Evolutionary conservation across 2,888 invertebrate genomes (phyloP).

Genomic region (Dicranocentrus wangi): DNA sequence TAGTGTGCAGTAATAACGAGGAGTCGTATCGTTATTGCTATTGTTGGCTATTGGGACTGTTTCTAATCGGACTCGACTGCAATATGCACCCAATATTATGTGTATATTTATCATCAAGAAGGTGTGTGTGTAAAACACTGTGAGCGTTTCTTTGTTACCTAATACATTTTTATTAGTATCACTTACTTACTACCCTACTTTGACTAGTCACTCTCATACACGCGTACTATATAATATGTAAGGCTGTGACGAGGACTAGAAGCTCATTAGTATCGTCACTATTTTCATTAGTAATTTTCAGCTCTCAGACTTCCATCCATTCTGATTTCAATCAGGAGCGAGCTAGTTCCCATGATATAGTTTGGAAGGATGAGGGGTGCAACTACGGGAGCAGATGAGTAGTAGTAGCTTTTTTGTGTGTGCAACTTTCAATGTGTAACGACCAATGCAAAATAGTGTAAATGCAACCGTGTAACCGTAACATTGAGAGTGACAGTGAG

Average conservation of each 20-base stretch:
- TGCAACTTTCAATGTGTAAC: too few species aligned
- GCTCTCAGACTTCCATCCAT: slow-evolving; percentile 38
- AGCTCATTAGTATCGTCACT: slow-evolving; percentile 38
- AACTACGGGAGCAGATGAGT: not conserved
- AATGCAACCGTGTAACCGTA: too few species aligned
- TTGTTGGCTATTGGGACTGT: slow-evolving; percentile 8
- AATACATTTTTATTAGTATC: slow-evolving; percentile 41
- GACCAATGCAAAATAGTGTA: too few species aligned
- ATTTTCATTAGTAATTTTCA: slow-evolving; percentile 35
- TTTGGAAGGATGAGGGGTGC: not conserved
- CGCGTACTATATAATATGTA: too few species aligned
- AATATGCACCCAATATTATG: not conserved
- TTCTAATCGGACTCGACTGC: not conserved
- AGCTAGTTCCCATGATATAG: slow-evolving; percentile 17
- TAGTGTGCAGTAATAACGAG: not conserved
- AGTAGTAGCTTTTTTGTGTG: too few species aligned
- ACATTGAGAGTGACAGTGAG: slow-evolving; percentile 6
- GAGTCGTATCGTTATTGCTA: not conserved
- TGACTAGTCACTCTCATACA: slow-evolving; percentile 16
- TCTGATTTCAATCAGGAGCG: slow-evolving; percentile 8
- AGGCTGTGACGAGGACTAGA: slow-evolving; percentile 24
- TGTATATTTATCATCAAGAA: not conserved
- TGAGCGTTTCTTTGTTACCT: slow-evolving; percentile 55
- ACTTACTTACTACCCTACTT: slow-evolving; percentile 37
- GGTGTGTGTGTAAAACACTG: slow-evolving; percentile 21